A percentile compares a stretch with the other conserved stretches of the same genome.
These are phyloP conservation scores for Petrophora chlorosata DNA, from an alignment of 2,888 invertebrate genomes.

Conservation along the genomic window DNA sequence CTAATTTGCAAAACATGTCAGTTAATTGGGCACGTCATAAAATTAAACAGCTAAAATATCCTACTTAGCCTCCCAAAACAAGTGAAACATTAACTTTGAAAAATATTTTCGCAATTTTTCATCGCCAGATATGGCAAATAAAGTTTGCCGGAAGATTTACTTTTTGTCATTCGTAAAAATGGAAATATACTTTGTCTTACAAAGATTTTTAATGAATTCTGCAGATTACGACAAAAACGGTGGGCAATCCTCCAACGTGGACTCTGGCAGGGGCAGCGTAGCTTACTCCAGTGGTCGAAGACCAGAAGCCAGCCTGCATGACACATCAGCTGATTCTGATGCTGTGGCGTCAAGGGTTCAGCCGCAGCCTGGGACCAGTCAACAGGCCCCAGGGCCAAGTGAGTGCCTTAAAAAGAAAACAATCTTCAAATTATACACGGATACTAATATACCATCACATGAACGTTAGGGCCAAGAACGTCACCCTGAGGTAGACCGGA, in stretches of 20 bases:
- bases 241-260: slow-evolving; percentile 89
- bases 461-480: too few relatives aligned
- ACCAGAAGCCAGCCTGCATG: slow-evolving; percentile 79
- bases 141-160: too few relatives aligned
- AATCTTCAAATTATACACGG: not conserved
- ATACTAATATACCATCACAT: too few relatives aligned
- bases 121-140: too few relatives aligned
- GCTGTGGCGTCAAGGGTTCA: slow-evolving; percentile 62
- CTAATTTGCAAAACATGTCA: too few relatives aligned
- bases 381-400: slow-evolving; percentile 62
- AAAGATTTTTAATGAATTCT: slow-evolving; percentile 1
- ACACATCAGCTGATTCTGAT: slow-evolving; percentile 85
- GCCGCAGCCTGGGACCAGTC: slow-evolving; percentile 69
- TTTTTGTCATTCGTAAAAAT: not conserved
- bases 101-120: too few relatives aligned
- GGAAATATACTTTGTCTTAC: not conserved
- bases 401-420: slow-evolving; percentile 15
- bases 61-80: too few relatives aligned
- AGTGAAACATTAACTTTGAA: too few relatives aligned
- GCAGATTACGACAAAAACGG: slow-evolving; percentile 90
- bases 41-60: too few relatives aligned
- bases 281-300: slow-evolving; percentile 90
- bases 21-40: too few relatives aligned
- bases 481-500: too few relatives aligned
- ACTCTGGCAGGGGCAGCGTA: slow-evolving; percentile 91